Percentiles rank a stretch among this genome's conserved stretches.
Evolutionary conservation across 2,113 vertebrate species (phyloP).

Genomic region (Muntiacus muntjak): DNA sequence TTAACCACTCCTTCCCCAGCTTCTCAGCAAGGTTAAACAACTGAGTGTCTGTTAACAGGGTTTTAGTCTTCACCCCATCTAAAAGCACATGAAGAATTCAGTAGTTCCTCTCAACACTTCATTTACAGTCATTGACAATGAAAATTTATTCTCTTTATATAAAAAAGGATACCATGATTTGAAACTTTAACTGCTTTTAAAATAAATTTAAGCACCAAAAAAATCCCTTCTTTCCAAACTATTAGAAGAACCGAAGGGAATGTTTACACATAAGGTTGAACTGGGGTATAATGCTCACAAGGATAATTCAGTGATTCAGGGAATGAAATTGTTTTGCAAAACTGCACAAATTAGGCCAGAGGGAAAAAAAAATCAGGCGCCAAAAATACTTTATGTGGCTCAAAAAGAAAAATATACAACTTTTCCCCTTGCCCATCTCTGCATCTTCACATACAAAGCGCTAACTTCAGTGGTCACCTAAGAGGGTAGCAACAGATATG

Average conservation of each 20-base stretch:
- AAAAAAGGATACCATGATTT: neutral
- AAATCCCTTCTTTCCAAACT: neutral
- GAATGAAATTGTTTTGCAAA: neutral
- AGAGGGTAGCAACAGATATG: neutral
- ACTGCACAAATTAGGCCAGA: neutral
- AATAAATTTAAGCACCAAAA: neutral
- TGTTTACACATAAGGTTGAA: neutral
- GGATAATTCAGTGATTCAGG: neutral
- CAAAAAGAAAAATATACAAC: neutral
- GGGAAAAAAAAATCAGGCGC: neutral
- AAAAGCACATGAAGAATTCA: constrained; percentile 18
- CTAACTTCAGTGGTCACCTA: neutral
- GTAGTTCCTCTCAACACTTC: neutral
- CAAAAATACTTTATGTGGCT: neutral
- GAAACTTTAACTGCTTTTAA: neutral
- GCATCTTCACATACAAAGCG: neutral
- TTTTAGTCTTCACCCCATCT: constrained; percentile 71
- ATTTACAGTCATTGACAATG: neutral
- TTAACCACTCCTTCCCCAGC: constrained; percentile 84
- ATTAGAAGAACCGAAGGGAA: neutral
- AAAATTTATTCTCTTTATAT: neutral
- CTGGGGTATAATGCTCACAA: neutral
- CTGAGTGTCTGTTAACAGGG: constrained; percentile 79
- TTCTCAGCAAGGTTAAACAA: constrained; percentile 81
- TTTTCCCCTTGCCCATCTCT: neutral